phyloP scores from a whole-genome alignment of 23 tunicate genomes.

The Ciona savignyi region DNA sequence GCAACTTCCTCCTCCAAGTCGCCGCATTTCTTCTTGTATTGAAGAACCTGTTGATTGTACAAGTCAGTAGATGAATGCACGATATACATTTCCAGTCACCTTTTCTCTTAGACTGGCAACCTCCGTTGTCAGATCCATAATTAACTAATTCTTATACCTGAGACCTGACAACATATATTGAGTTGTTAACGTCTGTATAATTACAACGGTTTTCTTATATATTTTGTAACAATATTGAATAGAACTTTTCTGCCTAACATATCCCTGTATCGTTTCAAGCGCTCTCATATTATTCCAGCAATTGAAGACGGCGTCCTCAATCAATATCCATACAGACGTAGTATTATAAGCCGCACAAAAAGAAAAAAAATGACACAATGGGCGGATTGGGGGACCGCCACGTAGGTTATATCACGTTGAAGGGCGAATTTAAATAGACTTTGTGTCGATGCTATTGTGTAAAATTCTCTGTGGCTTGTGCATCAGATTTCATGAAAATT shows the following conservation, averaged over 20 bases:
- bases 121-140: slow-evolving; percentile 77
- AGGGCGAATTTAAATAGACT: neutral
- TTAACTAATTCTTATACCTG: no score
- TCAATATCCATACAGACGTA: slow-evolving; percentile 11
- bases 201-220: no score
- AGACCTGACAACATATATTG: no score
- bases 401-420: neutral
- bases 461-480: neutral
- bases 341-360: slow-evolving; percentile 19
- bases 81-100: slow-evolving; percentile 43
- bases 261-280: neutral
- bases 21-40: slow-evolving; percentile 97
- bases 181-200: no score
- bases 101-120: slow-evolving; percentile 33
- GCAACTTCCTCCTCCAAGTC: slow-evolving; percentile 71
- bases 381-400: neutral
- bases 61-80: slow-evolving; percentile 19
- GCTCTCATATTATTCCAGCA: neutral
- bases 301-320: slow-evolving; percentile 33
- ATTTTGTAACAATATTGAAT: neutral
- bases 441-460: neutral
- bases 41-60: no score
- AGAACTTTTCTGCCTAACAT: neutral
- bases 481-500: neutral
- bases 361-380: slow-evolving; percentile 1